Conservation (phyloP, 2,113 vertebrate species). For the Oreocharis arfaki region DNA sequence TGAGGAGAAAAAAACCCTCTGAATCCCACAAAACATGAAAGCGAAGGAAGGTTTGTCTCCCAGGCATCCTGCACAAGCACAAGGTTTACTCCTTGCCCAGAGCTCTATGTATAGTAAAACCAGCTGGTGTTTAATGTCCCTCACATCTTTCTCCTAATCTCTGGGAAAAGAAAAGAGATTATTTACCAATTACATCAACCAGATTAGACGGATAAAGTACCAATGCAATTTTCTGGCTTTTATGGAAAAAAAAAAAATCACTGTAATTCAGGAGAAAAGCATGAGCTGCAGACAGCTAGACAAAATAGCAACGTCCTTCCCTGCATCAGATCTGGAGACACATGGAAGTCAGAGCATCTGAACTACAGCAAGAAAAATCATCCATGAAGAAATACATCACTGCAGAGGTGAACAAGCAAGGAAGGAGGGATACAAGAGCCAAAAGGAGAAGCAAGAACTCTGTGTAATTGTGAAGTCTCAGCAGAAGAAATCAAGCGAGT, state of each 20-base stretch:
- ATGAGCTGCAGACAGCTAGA: not conserved
- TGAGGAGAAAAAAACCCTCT: not conserved
- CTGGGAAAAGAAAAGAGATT: not conserved
- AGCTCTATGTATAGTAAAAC: not conserved
- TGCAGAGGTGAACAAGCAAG: conserved; percentile 1
- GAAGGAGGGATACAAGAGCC: conserved; percentile 12
- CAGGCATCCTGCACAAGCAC: not conserved
- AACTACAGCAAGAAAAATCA: not conserved
- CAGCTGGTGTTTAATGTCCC: not conserved
- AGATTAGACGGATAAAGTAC: not conserved
- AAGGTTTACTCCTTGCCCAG: not conserved
- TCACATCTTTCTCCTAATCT: not conserved
- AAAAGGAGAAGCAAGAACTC: conserved; percentile 39
- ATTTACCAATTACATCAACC: not conserved
- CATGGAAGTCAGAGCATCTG: not conserved
- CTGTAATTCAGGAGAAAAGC: not conserved
- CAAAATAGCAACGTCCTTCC: not conserved
- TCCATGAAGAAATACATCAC: not conserved
- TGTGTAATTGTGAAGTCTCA: conserved; percentile 16
- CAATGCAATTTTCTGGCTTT: not conserved
- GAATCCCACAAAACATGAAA: not conserved
- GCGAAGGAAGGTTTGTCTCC: not conserved
- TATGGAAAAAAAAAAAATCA: not conserved
- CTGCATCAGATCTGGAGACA: not conserved
- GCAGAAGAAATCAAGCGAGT: conserved; percentile 46